phyloP scores from a whole-genome alignment of 2,797 vertebrate species.

The Siniperca undulata region DNA sequence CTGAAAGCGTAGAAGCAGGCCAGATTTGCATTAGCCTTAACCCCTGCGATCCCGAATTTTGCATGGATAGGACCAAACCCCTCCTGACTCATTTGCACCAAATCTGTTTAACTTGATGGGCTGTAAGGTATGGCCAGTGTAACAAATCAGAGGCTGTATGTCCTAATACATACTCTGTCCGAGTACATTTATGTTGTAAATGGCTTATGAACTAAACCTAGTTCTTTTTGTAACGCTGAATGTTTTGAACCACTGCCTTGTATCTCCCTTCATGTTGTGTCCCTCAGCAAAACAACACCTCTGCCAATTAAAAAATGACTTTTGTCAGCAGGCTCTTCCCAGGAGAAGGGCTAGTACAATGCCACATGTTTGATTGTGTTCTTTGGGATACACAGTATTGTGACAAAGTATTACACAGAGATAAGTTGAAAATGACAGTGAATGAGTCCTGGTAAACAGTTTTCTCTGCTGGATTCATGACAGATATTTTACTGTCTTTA shows the following conservation, averaged over 20 bases:
- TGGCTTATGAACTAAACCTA: not conserved
- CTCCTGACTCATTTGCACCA: not conserved
- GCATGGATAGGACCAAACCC: not conserved
- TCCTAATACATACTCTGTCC: not conserved
- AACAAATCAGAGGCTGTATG: slow-evolving; percentile 17
- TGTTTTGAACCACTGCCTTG: slow-evolving; percentile 21
- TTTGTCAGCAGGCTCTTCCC: slow-evolving; percentile 58
- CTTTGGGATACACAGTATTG: not conserved
- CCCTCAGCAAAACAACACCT: slow-evolving; percentile 75
- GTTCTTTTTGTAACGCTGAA: not conserved
- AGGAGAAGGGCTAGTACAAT: slow-evolving; percentile 40
- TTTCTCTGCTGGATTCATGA: not conserved
- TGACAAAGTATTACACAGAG: not conserved
- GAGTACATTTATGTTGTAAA: not conserved
- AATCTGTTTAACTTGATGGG: not conserved
- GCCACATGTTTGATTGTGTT: slow-evolving; percentile 21
- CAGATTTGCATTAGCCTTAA: slow-evolving; percentile 57
- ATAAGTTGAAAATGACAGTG: not conserved
- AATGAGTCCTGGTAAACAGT: not conserved
- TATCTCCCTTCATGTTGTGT: slow-evolving; percentile 19
- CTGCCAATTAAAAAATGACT: slow-evolving; percentile 77
- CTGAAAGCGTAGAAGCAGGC: slow-evolving; percentile 15
- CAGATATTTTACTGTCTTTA: not conserved
- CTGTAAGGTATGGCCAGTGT: not conserved
- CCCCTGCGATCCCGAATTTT: not conserved